Conservation (phyloP, 1,140 invertebrate genomes). For the Drosophila truncata region DNA sequence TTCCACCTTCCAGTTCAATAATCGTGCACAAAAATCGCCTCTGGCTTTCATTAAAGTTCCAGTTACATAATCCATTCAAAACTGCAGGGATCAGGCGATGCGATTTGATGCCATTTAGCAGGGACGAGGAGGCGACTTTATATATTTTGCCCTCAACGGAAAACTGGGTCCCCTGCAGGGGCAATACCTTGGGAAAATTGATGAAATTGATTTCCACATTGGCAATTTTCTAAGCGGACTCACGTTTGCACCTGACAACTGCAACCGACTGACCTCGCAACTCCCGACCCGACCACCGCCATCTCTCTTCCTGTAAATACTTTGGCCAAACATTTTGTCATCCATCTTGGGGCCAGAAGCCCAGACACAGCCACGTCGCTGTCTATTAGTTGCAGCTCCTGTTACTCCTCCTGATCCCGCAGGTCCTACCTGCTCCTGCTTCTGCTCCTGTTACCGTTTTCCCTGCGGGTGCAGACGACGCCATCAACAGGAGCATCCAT, state of each 20-base stretch:
- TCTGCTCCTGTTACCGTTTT: not conserved
- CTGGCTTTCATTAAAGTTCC: slow-evolving; percentile 14
- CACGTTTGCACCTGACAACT: slow-evolving; percentile 66
- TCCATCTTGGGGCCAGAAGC: slow-evolving; percentile 64
- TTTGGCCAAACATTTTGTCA: slow-evolving; percentile 69
- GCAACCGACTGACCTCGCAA: slow-evolving; percentile 69
- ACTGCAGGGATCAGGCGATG: slow-evolving; percentile 4
- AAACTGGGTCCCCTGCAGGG: not conserved
- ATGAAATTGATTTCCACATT: slow-evolving; percentile 79
- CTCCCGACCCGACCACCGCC: not conserved
- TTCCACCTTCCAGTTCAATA: not conserved
- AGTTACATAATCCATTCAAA: slow-evolving; percentile 21
- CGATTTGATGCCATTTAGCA: slow-evolving; percentile 22
- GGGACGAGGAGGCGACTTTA: not conserved
- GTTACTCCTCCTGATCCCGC: slow-evolving; percentile 14
- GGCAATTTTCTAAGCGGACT: slow-evolving; percentile 70
- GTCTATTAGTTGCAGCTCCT: slow-evolving; percentile 44
- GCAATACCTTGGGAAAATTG: slow-evolving; percentile 52
- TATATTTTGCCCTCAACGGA: slow-evolving; percentile 7
- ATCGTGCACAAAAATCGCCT: slow-evolving; percentile 19
- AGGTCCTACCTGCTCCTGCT: slow-evolving; percentile 1
- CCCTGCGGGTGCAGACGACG: slow-evolving; percentile 77
- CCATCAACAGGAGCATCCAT: slow-evolving; percentile 74
- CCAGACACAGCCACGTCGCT: slow-evolving; percentile 50
- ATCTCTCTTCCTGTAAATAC: slow-evolving; percentile 50